Base-by-base conservation (phyloP, 2,888 invertebrate genomes). In the Conops quadrifasciatus region DNA sequence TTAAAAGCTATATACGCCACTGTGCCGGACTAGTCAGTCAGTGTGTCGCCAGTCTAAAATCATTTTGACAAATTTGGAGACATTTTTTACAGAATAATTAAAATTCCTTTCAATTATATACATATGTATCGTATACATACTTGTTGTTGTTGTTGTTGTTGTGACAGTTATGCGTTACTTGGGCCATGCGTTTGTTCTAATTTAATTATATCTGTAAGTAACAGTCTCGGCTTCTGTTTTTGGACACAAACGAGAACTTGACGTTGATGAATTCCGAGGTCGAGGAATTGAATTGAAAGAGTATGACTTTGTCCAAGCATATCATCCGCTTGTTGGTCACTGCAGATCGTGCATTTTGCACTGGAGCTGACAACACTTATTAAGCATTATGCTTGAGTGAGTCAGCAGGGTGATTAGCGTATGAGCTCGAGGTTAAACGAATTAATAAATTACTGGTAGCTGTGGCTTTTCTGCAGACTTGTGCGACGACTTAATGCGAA, bases 341-440 rank as follows among this genome's bases (percentile, higher is more conserved):
- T 4, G 26, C 21, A n/a, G 47, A 47, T 63, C 63, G 63, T 63
- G 63, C 63, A 16, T 7, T 26, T 15, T 45, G 24, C 26, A 63
- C 21, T 63, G 47, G 47, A 62, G 49, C 26, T 47, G 7, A 16
- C 47, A 4, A 28, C 63, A 30, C 26, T n/a, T n/a, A n/a, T n/a
- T n/a, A 21, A 51, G 9, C n/a, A 4, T 63, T 47, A 24, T 28
- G 63, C 16, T 11, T 28, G 28, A 63, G 28, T 63, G 63, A 63
- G 16, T 63, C 49, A 63, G 24, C 19, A 21, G 43, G 21, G 47
- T 28, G 11, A 5, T 47, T n/a, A 16, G n/a, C 15, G 24, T 26
- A n/a, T 53, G 53, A 5, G 49, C 49, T 49, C 24, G 49, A 63
- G 63, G 63, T 63, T 47, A 63, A 49, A 47, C n/a, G 63, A 47